Base-by-base conservation (phyloP, 2,113 vertebrate genomes). In the Helogale parvula region DNA sequence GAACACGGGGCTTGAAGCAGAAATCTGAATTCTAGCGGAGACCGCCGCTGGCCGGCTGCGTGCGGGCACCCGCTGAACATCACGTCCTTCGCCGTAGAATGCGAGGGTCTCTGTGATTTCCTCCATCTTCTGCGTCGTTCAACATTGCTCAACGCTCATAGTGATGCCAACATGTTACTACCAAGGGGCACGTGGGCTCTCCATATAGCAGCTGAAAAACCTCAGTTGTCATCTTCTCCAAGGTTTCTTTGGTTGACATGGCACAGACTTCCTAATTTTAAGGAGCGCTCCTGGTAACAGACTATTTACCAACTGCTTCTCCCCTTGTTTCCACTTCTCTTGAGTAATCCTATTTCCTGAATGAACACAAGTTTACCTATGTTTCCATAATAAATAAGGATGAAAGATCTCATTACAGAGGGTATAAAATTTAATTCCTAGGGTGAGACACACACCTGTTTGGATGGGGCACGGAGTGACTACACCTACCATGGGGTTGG, bases 1-100 rank as follows among this genome's bases (percentile, higher is more conserved):
- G 47, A 8, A 63, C 0, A 1, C 1, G 3, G 14, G 23, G 1
- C 12, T 57, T 25, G 21, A 4, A 27, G n/a, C 0, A 3, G 33
- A 29, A 35, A 14, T 16, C 29, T 16, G 27, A 31, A 17, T 45
- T 31, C 4, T 3, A 14, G 21, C 4, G 50, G 21, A 66, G 82
- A 25, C 63, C 0, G 1, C 19, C 1, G 68, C 5, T 4, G 2
- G 6, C 77, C 4, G 2, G 68, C 14, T 72, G 3, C 35, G 2
- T 9, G 6, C 4, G 8, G 7, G 16, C 3, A 0, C 11, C 11
- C 11, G 41, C 23, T 41, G 16, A 16, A 35, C 41, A 19, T 63
- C 17, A 21, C 2, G 14, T 47, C 17, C 76, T 68, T 38, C 84
- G 19, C 9, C 12, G 0, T 0, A 2, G 80, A 45, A 52, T 10